Evolutionary conservation across 2,113 vertebrate species (phyloP), one percentile per base, ranked within the genome.

Genomic region (Pterophyllum scalare): DNA sequence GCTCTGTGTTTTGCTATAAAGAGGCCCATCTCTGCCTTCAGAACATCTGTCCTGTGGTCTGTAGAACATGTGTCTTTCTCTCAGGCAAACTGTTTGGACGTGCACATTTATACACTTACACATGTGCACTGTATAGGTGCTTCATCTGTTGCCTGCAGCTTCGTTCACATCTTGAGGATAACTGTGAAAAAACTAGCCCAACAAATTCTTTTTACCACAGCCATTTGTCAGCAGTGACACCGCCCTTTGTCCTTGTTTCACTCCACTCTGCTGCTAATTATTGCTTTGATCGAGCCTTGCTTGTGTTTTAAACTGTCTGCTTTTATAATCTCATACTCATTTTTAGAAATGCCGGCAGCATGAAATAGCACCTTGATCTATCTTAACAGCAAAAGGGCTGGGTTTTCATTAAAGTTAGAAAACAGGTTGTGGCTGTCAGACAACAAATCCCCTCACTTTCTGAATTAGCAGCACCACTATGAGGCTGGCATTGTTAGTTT

Each of bases 1-100:
- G 49, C 79, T 86, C 80, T 58, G 59, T 89, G 83, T 89, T 93
- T 85, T 86, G 70, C 82, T 84, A 58, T 87, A 70, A 93, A 93
- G 87, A 81, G 88, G 86, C 85, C 88, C 82, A 70, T 90, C 90
- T 76, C 81, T 70, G 82, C 85, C 85, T 86, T 49, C 46, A 61
- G 19, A 92, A 92, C 90, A 95, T 93, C 90, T 93, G 89, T 87
- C 86, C 82, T 80, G 75, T 79, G 75, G 77, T 84, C 77, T 88
- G 82, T 80, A 56, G 26, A 93, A 72, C 92, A 93, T 77, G 87
- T 92, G 86, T 82, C 80, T 88, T 83, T 65, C 81, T 88, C 61
- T 56, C 67, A 82, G 75, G 64, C 87, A 43, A 75, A 64, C 72
- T 56, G 59, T 83, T 81, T 86, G 58, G 46, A 76, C 75, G 43